Evolutionary conservation across 2,888 invertebrate species (phyloP).

Genomic region (Eueremaeus valkanovi): DNA sequence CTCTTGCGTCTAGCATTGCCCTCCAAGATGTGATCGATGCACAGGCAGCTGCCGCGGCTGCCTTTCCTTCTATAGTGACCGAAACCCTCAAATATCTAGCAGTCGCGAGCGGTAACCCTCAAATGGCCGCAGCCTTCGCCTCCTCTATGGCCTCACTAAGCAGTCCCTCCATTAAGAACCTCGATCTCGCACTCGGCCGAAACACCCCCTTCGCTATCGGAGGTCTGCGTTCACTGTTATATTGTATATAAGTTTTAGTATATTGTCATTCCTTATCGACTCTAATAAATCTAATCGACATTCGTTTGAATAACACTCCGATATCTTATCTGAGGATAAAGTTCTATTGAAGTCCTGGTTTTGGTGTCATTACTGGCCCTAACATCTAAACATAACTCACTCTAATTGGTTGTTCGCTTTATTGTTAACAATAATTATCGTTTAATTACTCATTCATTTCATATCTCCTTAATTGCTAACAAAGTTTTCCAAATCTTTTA

Average conservation of each 20-base stretch:
- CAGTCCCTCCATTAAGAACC: constrained; percentile 20
- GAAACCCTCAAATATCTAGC: constrained; percentile 48
- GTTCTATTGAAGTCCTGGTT: not conserved
- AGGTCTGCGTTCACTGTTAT: constrained; percentile 13
- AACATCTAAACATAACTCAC: not conserved
- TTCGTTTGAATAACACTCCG: not conserved
- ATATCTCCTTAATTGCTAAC: not conserved
- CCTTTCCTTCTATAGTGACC: constrained; percentile 47
- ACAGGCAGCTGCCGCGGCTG: constrained; percentile 39
- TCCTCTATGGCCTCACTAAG: constrained; percentile 35
- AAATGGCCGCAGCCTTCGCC: constrained; percentile 46
- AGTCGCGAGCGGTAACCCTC: constrained; percentile 46
- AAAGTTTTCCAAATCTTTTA: not conserved
- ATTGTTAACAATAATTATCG: constrained; percentile 4
- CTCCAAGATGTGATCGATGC: constrained; percentile 40
- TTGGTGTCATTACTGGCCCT: not conserved
- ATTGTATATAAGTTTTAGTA: not conserved
- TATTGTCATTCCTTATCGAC: not conserved
- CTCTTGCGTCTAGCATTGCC: constrained; percentile 36
- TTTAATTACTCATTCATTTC: not conserved
- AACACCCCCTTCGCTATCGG: not conserved
- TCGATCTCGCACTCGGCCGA: constrained; percentile 21
- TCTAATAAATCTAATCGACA: not conserved
- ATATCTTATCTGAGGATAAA: not conserved
- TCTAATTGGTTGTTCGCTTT: not conserved